Evolutionary conservation across 2,113 vertebrate genomes (phyloP), one percentile per base, ranked within the genome.

Genomic region (Acrocephalus arundinaceus): DNA sequence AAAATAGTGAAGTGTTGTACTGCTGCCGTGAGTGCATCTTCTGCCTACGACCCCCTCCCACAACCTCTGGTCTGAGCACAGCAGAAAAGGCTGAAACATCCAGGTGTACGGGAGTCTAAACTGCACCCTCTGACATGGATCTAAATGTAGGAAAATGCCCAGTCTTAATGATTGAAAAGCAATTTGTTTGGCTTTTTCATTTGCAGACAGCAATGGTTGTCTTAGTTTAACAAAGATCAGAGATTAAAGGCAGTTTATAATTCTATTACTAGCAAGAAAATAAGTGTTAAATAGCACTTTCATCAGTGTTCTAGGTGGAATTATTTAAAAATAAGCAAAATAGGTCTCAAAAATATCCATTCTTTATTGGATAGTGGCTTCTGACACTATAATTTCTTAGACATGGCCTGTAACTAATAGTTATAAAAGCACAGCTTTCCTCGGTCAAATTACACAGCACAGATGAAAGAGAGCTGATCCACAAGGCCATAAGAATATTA

Each of bases 401-500:
- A 87, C 18, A 58, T 8, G 11, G 63, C 54, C 63, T 87, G 43
- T 66, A 92, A 88, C 37, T 86, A 77, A 89, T 57, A 83, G 48
- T 62, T 93, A 59, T 6, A 61, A 85, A 73, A 85, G 7, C 21
- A 37, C 22, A 70, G 30, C 31, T 93, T 97, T 88, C 63, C 76
- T 82, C 68, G 37, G 39, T 54, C 51, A 95, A 93, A 97, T 85
- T 91, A 81, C 24, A 61, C 19, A 66, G 76, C 30, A 51, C 41
- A 92, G 74, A 72, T 77, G 88, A 93, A 94, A 81, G 46, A 65
- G 62, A 94, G 58, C 54, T 88, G 67, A 90, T 49, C 49, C 63
- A 78, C 31, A 57, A 67, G 65, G 48, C 66, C 79, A 59, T 30
- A 19, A n/a, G 67, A 16, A 37, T n/a, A 68, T 15, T 52, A 28